These are phyloP conservation scores for Calyptommatus sinebrachiatus DNA, from an alignment of 2,113 vertebrate genomes.

Conservation along the genomic window DNA sequence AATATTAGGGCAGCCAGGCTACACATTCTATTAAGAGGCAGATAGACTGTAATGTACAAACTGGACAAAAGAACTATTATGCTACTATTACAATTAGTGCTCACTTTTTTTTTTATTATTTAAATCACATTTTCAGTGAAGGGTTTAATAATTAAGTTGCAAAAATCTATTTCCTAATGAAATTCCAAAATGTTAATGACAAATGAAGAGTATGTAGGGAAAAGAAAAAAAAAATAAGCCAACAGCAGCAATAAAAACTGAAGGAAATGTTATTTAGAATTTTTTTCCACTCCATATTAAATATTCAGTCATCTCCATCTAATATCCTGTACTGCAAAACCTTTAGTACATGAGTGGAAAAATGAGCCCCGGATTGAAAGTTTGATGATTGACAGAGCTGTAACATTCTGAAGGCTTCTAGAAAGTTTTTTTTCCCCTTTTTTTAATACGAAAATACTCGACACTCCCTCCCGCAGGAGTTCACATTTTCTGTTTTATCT, in stretches of 20 bases:
- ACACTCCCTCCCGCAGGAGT: constrained; percentile 53
- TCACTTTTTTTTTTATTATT: too few species aligned
- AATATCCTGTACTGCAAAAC: not conserved
- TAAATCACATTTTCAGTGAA: too few species aligned
- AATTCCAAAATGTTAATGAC: not conserved
- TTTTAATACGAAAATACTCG: not conserved
- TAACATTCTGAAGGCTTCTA: constrained; percentile 50
- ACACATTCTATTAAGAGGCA: too few species aligned
- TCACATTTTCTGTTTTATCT: constrained; percentile 74
- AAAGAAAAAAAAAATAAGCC: too few species aligned
- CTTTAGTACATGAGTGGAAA: constrained; percentile 18
- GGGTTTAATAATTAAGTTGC: not conserved
- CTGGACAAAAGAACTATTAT: not conserved
- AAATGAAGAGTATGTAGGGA: too few species aligned
- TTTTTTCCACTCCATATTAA: constrained; percentile 1
- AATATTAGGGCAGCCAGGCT: too few species aligned
- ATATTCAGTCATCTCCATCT: constrained; percentile 5
- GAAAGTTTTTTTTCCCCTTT: constrained; percentile 53
- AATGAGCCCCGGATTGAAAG: constrained; percentile 39
- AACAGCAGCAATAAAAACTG: not conserved
- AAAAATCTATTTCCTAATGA: not conserved
- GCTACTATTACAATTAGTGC: too few species aligned
- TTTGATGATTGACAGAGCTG: constrained; percentile 45
- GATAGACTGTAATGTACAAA: too few species aligned
- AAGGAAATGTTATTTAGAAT: not conserved